Percentiles rank a stretch among this genome's conserved stretches.
Conservation (phyloP, 37 sponge, comb jelly and placozoan species). For the Theonella swinhoei region DNA sequence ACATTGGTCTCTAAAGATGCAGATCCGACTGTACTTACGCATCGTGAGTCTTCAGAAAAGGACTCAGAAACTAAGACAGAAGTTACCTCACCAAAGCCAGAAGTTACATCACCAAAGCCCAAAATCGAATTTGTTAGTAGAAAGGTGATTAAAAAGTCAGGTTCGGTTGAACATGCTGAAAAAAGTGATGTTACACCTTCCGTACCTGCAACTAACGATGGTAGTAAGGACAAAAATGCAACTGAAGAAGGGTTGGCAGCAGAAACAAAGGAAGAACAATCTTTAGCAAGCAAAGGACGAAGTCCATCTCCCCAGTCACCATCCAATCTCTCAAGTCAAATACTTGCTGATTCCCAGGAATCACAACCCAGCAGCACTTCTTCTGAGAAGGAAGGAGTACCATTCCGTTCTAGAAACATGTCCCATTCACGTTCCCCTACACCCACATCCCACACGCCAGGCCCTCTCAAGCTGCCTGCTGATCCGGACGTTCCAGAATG, state of each 20-base stretch:
- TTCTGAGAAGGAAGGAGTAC: constrained; percentile 4
- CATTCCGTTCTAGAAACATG: neutral
- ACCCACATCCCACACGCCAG: neutral
- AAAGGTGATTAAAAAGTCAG: neutral
- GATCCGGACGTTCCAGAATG: constrained; percentile 57
- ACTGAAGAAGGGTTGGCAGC: neutral
- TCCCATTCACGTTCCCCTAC: constrained; percentile 43
- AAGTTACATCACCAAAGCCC: neutral
- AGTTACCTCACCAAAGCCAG: constrained; percentile 9
- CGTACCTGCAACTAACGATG: neutral
- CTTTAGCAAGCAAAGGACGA: too few species aligned
- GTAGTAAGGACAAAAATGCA: neutral
- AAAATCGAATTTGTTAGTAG: neutral
- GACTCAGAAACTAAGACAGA: neutral
- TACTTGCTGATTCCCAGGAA: neutral
- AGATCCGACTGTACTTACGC: neutral
- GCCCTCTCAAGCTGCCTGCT: neutral
- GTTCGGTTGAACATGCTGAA: neutral
- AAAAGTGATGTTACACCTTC: neutral
- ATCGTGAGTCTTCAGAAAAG: neutral
- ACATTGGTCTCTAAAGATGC: neutral
- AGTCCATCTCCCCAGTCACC: neutral
- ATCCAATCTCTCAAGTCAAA: neutral
- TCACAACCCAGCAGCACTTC: constrained; percentile 39
- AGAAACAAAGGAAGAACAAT: neutral